Evolutionary conservation across 2,113 vertebrate genomes (phyloP).

Genomic region (Tylochromis polylepis): DNA sequence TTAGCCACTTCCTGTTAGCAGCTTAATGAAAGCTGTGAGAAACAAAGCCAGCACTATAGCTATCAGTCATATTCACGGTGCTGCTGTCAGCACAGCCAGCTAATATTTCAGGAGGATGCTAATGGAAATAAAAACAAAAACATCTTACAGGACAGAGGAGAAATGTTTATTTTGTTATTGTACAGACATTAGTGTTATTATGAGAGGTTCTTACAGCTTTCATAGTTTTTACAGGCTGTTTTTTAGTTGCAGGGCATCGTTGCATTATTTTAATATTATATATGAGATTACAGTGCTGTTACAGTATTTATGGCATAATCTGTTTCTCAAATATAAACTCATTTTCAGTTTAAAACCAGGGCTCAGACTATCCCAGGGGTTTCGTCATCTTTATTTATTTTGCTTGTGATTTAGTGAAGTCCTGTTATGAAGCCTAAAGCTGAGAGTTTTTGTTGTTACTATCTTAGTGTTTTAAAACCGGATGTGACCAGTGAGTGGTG

Average conservation of each 20-base stretch:
- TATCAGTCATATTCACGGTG: constrained; percentile 26
- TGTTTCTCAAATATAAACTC: background rate
- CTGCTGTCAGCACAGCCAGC: background rate
- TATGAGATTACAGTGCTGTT: background rate
- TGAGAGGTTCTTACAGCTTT: background rate
- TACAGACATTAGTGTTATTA: background rate
- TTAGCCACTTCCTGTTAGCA: constrained; percentile 50
- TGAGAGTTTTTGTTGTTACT: no score
- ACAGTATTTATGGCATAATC: background rate
- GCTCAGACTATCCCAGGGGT: no score
- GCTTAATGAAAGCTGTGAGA: constrained; percentile 41
- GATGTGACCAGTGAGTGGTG: no score
- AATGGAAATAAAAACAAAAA: background rate
- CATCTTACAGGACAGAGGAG: background rate
- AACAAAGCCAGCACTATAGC: background rate
- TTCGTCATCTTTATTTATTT: no score
- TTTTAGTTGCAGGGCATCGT: background rate
- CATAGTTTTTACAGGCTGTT: background rate
- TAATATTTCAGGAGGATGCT: background rate
- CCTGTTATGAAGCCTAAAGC: no score
- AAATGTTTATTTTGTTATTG: background rate
- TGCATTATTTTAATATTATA: background rate
- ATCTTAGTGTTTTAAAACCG: no score
- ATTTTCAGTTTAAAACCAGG: no score
- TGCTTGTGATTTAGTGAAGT: no score